Evolutionary conservation across 1,140 invertebrate genomes (phyloP), one percentile per base, ranked within the genome.

Genomic region (Drosophila yakuba): DNA sequence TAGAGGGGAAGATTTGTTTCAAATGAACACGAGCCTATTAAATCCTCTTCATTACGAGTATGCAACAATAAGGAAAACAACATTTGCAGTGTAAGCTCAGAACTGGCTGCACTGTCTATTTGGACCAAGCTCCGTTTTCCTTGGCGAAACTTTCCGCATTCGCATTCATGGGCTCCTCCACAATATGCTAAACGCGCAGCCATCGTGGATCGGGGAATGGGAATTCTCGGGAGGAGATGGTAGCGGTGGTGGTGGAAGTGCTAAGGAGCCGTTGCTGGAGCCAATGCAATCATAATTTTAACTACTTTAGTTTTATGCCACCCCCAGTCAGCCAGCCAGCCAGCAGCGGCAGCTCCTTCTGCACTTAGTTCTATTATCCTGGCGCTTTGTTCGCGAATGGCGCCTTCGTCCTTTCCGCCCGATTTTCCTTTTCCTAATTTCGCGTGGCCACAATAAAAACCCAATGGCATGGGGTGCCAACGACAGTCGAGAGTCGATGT

Each of bases 211-310:
- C 14, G 43, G 23, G 55, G 35, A 47, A 35, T 32, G 23, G 25
- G 25, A 32, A 32, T 10, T 10, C 32, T 32, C 7, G 32, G 32
- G 50, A 35, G 41, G 20, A 4, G 23, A 0, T 43, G 32, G 47
- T 0, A 25, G 8, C 8, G 15, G 35, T 43, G 32, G 47, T 0
- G 35, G 8, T 14, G 15, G 35, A n/a, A 15, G 23, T 28, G 60
- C 44, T 47, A 32, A 8, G 41, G 36, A 48, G 47, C 62, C 28
- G 25, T 35, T 45, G 41, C 44, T 14, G 56, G 56, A 72, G 69
- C 78, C 79, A 88, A 83, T 86, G 83, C 84, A 86, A 86, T 86
- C 83, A 86, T 86, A 86, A 88, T 86, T 86, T 86, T 88, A 86
- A 86, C 79, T 88, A 88, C 83, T 82, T 86, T 88, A 82, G 75